Percentiles rank a stretch among this genome's conserved stretches.
Conservation (phyloP, 2,888 invertebrate species). For the Noctua janthina region DNA sequence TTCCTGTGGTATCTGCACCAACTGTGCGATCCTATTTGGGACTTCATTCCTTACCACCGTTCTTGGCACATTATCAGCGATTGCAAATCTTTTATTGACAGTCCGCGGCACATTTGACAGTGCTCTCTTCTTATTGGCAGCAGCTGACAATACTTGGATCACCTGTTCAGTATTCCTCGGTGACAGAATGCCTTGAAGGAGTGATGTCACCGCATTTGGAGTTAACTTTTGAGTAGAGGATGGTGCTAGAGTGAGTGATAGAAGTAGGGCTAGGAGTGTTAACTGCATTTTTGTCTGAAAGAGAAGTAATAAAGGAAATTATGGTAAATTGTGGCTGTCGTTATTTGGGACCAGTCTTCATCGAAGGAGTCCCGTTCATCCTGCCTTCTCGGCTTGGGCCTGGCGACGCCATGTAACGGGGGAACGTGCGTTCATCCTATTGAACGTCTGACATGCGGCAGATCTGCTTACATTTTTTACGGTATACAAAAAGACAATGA, state of each 20-base stretch:
- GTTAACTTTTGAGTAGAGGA: conserved; percentile 55
- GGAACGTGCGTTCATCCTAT: neutral
- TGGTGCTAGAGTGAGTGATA: conserved; percentile 30
- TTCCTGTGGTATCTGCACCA: conserved; percentile 5
- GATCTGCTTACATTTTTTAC: neutral
- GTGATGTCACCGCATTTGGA: conserved; percentile 54
- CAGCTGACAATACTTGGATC: conserved; percentile 62
- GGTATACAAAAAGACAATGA: neutral
- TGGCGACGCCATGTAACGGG: too few relatives aligned
- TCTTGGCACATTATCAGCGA: conserved; percentile 43
- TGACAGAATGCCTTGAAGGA: conserved; percentile 72
- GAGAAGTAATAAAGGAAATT: neutral
- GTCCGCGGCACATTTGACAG: neutral
- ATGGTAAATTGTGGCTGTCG: neutral
- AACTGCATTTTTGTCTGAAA: conserved; percentile 62
- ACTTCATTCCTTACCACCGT: conserved; percentile 19
- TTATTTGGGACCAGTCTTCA: neutral
- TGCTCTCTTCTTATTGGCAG: conserved; percentile 24
- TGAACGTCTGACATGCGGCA: neutral
- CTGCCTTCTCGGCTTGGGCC: neutral
- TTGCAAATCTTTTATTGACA: conserved; percentile 19
- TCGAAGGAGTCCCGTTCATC: neutral
- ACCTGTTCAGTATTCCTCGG: conserved; percentile 69
- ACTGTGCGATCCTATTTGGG: conserved; percentile 4
- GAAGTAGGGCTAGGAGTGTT: conserved; percentile 22